phyloP scores from a whole-genome alignment of 2,888 invertebrate genomes.

The Tortrix viridana region DNA sequence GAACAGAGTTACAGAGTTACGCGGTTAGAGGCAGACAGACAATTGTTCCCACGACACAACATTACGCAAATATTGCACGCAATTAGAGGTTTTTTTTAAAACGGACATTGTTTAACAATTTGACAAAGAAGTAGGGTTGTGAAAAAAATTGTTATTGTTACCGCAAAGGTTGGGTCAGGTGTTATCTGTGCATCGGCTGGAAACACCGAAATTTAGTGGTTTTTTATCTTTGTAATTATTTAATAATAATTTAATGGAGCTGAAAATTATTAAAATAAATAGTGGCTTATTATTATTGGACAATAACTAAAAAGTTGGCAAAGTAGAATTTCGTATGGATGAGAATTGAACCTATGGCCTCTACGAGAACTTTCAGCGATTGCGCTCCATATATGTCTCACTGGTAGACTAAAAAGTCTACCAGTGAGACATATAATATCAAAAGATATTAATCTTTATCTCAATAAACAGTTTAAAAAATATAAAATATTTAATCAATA shows the following conservation, averaged over 20 bases:
- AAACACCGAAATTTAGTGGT: constrained; percentile 8
- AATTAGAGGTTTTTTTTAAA: constrained; percentile 67
- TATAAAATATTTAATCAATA: too few relatives aligned
- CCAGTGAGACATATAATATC: too few relatives aligned
- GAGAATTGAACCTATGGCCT: too few relatives aligned
- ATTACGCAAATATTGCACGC: constrained; percentile 70
- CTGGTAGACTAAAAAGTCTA: too few relatives aligned
- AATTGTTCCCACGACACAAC: constrained; percentile 41
- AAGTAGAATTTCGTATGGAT: too few relatives aligned
- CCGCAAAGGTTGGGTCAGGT: constrained; percentile 43
- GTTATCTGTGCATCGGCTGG: constrained; percentile 22
- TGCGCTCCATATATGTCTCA: too few relatives aligned
- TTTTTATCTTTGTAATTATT: background rate
- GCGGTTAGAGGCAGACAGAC: constrained; percentile 13
- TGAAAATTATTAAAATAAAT: too few relatives aligned
- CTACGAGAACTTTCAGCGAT: too few relatives aligned
- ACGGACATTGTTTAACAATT: constrained; percentile 63
- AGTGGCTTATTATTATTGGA: too few relatives aligned
- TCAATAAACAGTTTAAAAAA: too few relatives aligned
- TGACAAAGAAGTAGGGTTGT: constrained; percentile 59
- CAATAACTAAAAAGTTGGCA: too few relatives aligned
- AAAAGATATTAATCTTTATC: too few relatives aligned
- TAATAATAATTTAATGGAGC: background rate
- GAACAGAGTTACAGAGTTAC: constrained; percentile 41
- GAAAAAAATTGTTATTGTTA: constrained; percentile 56